Evolutionary conservation across 2,113 vertebrate species (phyloP).

Genomic region (Nematolebias whitei): DNA sequence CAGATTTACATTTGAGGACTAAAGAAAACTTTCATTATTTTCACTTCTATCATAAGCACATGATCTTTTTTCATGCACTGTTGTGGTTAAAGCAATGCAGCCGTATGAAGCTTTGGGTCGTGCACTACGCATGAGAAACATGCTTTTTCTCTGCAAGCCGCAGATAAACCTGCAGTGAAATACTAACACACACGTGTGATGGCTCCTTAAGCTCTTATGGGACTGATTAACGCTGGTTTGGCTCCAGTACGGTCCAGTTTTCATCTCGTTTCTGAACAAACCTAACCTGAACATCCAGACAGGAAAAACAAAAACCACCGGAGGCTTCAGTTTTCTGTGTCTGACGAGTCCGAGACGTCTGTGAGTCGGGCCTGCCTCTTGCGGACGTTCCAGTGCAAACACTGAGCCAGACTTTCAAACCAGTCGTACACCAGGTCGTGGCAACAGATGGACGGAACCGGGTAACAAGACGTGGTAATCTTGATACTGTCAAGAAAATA

Average conservation of each 20-base stretch:
- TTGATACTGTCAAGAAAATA: slow-evolving; percentile 74
- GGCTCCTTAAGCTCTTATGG: neutral
- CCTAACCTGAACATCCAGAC: neutral
- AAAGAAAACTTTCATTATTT: neutral
- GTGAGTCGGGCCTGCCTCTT: slow-evolving; percentile 80
- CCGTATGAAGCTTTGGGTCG: neutral
- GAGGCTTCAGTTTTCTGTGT: slow-evolving; percentile 76
- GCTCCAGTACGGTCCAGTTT: neutral
- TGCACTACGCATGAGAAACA: slow-evolving; percentile 15
- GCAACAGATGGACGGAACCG: slow-evolving; percentile 84
- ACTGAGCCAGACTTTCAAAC: slow-evolving; percentile 86
- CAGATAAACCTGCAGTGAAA: neutral
- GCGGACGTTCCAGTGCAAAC: slow-evolving; percentile 86
- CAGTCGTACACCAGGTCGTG: slow-evolving; percentile 86
- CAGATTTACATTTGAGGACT: slow-evolving; percentile 51
- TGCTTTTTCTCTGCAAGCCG: slow-evolving; percentile 14
- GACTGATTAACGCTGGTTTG: neutral
- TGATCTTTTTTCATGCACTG: neutral
- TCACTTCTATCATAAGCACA: neutral
- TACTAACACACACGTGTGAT: neutral
- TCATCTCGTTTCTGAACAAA: neutral
- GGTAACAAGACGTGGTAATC: slow-evolving; percentile 84
- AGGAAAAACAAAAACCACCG: neutral
- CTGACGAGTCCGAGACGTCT: slow-evolving; percentile 74
- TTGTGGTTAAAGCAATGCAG: neutral